Percentiles rank a stretch among this genome's conserved stretches.
Conservation (phyloP, 2,888 invertebrate species). For the Lasioglossum lativentre region DNA sequence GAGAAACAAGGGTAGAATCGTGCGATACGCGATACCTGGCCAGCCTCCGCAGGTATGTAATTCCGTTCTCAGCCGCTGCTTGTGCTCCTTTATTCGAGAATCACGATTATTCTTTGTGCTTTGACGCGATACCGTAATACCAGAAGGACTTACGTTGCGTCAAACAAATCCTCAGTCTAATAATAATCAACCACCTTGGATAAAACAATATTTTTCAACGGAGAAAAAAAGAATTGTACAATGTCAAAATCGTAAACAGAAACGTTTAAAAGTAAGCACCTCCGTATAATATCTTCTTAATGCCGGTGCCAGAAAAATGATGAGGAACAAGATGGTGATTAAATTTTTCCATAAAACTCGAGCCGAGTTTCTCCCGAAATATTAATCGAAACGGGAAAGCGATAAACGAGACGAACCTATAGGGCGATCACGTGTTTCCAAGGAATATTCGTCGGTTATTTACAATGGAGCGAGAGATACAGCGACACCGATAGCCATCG, state of each 20-base stretch:
- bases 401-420: not conserved
- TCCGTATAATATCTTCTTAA: not conserved
- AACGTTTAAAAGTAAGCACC: not conserved
- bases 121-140: not conserved
- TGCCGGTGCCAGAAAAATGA: not conserved
- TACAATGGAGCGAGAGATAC: not conserved
- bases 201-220: no score
- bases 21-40: slow-evolving; percentile 55
- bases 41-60: slow-evolving; percentile 22
- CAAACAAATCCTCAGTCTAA: not conserved
- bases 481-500: not conserved
- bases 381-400: slow-evolving; percentile 2
- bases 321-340: not conserved
- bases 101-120: not conserved
- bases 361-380: not conserved
- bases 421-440: not conserved
- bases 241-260: no score
- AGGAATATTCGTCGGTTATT: not conserved
- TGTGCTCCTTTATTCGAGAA: not conserved
- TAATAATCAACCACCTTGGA: no score
- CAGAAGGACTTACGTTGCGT: not conserved
- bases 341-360: slow-evolving; percentile 6
- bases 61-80: slow-evolving; percentile 7
- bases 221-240: no score
- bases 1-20: slow-evolving; percentile 68